phyloP scores from a whole-genome alignment of 2,113 vertebrate genomes.

The Rhinolophus sinicus region DNA sequence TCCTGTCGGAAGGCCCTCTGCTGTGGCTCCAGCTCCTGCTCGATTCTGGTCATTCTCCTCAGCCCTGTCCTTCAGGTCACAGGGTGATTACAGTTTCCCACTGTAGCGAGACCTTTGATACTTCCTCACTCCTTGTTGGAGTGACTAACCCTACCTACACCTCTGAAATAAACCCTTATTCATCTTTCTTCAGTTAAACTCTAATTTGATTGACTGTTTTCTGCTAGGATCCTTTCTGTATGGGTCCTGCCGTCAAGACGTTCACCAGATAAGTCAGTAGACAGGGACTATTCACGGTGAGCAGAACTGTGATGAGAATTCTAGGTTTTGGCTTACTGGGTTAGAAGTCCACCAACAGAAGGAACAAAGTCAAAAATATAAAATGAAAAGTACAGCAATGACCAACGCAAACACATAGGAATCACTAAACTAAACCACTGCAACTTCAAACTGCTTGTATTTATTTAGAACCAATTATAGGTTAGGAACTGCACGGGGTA shows the following conservation, averaged over 20 bases:
- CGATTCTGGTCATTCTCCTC: neutral
- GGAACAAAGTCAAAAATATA: neutral
- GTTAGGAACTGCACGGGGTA: neutral
- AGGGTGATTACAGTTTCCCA: neutral
- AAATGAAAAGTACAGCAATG: neutral
- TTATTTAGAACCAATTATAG: neutral
- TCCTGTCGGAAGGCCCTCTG: neutral
- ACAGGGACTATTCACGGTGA: neutral
- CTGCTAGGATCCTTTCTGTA: neutral
- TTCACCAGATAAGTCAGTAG: neutral
- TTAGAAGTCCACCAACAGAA: neutral
- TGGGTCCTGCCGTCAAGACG: neutral
- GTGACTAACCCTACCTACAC: neutral
- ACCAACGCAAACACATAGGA: neutral
- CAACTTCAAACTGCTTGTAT: neutral
- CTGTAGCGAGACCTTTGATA: neutral
- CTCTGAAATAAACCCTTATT: neutral
- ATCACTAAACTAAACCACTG: neutral
- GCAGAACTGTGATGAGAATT: neutral
- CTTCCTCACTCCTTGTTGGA: neutral
- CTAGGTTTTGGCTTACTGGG: neutral
- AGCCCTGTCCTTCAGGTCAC: neutral
- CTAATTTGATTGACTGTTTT: neutral
- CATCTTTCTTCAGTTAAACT: neutral
- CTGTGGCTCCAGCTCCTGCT: neutral